phyloP scores from a whole-genome alignment of 2,113 vertebrate genomes.

The Crotalus viridis region DNA sequence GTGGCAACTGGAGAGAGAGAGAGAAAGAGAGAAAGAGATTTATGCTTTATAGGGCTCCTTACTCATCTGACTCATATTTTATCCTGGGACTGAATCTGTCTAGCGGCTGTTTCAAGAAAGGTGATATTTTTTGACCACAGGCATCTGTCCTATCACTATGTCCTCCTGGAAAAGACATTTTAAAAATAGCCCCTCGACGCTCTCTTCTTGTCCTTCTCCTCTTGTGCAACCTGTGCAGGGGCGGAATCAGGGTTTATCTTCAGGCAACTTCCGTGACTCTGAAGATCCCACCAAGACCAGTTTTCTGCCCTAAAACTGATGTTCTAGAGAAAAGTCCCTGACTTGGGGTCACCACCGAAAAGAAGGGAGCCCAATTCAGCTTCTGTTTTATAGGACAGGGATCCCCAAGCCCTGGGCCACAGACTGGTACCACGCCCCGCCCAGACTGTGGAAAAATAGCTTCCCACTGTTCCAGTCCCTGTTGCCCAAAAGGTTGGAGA shows the following conservation, averaged over 20 bases:
- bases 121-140: slow-evolving; percentile 3
- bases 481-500: neutral
- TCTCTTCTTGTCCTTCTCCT: neutral
- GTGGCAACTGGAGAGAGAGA: neutral
- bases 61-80: neutral
- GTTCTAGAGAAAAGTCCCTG: neutral
- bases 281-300: slow-evolving; percentile 16
- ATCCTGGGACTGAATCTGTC: neutral
- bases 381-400: neutral
- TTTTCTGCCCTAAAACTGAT: slow-evolving; percentile 9
- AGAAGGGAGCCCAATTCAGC: neutral
- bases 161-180: neutral
- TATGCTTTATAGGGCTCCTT: neutral
- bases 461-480: neutral
- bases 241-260: neutral
- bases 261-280: slow-evolving; percentile 45
- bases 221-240: neutral
- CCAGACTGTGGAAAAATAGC: neutral
- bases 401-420: neutral
- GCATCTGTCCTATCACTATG: neutral
- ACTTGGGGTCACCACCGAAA: neutral
- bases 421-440: neutral
- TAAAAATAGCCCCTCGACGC: neutral
- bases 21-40: rapidly evolving
- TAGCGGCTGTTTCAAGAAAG: neutral